These are phyloP conservation scores for Myotis davidii DNA, from an alignment of 2,113 vertebrate genomes.

Conservation along the genomic window DNA sequence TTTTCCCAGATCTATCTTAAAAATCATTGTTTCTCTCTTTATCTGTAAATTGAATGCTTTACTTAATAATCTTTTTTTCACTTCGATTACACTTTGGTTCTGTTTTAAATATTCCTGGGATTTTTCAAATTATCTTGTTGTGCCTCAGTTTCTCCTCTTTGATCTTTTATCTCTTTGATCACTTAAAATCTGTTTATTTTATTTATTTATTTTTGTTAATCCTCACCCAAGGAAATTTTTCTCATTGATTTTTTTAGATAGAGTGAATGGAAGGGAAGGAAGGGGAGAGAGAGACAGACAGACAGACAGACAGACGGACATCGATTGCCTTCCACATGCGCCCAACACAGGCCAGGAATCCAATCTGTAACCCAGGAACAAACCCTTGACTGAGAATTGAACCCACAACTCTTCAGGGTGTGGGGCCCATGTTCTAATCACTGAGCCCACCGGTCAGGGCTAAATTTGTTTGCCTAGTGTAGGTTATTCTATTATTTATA, in stretches of 20 bases:
- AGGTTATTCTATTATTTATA: not conserved
- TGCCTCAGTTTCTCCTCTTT: not conserved
- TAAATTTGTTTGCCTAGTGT: not conserved
- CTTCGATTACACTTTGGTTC: not conserved
- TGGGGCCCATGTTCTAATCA: no score
- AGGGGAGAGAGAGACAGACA: no score
- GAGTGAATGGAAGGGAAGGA: no score
- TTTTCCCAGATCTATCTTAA: not conserved
- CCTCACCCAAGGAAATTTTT: no score
- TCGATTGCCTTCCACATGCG: no score
- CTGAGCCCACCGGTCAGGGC: no score
- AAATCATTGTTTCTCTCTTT: constrained; percentile 1
- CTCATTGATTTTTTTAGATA: no score
- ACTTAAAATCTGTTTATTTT: constrained; percentile 5
- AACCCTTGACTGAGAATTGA: no score
- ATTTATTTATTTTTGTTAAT: not conserved
- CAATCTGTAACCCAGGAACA: no score
- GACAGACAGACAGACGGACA: no score
- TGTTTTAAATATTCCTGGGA: not conserved
- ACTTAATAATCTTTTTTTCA: not conserved
- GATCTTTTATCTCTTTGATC: not conserved
- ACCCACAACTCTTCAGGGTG: no score
- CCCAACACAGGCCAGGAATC: no score
- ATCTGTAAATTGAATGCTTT: not conserved
- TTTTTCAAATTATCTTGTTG: not conserved